Evolutionary conservation across 35 echinoderm and acorn worm genomes (phyloP), one percentile per base, ranked within the genome.

Genomic region (Stichopus chloronotus): DNA sequence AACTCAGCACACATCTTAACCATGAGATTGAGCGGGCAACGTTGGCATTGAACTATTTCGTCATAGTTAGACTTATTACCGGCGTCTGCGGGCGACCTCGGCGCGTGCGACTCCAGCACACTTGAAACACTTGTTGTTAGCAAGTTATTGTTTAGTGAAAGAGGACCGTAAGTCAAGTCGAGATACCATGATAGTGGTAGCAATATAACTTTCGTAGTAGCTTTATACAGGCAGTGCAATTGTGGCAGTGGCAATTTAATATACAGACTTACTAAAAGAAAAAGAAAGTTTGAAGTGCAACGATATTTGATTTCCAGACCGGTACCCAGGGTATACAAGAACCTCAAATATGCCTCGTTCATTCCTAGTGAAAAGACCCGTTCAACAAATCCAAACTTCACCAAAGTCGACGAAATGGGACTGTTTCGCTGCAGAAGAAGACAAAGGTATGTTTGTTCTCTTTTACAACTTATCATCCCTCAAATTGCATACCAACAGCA

Each of bases 371-470:
- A 83, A 83, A 83, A 53, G 80, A n/a, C 80, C 80, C 4, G 9
- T 57, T 56, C 80, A 83, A 5, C 80, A 53, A 20, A 56, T 57
- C 13, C 43, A 83, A 56, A 11, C 16, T 13, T 83, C 20, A 30
- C 80, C 80, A 55, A 83, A 83, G 56, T 83, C 80, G 9, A 83
- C 56, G 80, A 83, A 83, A 83, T 83, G 80, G 80, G 80, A 83
- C 80, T 83, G 80, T 83, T 83, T 83, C 56, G 80, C 80, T 17
- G 80, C 80, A 57, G 80, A 83, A 17, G 80, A 83, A 17, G 80
- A 83, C 52, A 53, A 57, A 83, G 80, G 80, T 83, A 83, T 12
- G 80, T 55, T 55, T 55, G 6, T 8, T 24, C 24, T 76, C 24
- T 76, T 43, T 43, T 43, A 43, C 30, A 43, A 43, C 30, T 43